These are phyloP conservation scores for Mechanitis mazaeus DNA, from an alignment of 2,888 invertebrate species.

Conservation along the genomic window DNA sequence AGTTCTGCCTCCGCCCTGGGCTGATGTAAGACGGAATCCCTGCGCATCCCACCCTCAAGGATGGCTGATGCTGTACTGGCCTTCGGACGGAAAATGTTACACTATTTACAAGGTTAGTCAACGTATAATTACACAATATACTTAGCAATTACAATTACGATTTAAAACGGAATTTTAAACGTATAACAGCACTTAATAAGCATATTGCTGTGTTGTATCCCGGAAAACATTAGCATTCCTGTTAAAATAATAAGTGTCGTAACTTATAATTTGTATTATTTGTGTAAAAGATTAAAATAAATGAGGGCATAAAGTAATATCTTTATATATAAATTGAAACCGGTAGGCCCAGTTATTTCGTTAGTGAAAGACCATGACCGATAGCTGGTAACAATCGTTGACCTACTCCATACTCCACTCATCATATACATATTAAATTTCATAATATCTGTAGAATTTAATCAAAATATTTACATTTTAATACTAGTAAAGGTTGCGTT, in stretches of 20 bases:
- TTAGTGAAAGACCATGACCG: constrained; percentile 36
- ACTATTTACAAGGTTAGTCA: constrained; percentile 85
- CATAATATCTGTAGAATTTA: constrained; percentile 16
- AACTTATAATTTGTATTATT: background rate
- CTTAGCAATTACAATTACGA: background rate
- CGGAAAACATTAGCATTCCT: constrained; percentile 4
- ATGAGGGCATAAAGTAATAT: background rate
- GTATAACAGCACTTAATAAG: background rate
- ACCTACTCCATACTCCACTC: constrained; percentile 32
- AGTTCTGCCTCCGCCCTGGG: constrained; percentile 91
- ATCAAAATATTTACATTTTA: background rate
- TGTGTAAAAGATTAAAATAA: background rate
- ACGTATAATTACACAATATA: background rate
- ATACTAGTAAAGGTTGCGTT: background rate
- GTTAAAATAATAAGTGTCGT: background rate
- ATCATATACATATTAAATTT: constrained; percentile 11
- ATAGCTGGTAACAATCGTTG: constrained; percentile 26
- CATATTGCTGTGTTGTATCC: background rate
- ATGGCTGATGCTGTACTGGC: constrained; percentile 92
- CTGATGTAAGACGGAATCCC: constrained; percentile 87
- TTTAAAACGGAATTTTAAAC: background rate
- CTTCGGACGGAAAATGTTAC: constrained; percentile 88
- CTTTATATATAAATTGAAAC: constrained; percentile 9
- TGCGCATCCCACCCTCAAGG: constrained; percentile 87
- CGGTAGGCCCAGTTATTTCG: constrained; percentile 21